Evolutionary conservation across 2,797 vertebrate species (phyloP).

Genomic region (Lacerta bilineata): DNA sequence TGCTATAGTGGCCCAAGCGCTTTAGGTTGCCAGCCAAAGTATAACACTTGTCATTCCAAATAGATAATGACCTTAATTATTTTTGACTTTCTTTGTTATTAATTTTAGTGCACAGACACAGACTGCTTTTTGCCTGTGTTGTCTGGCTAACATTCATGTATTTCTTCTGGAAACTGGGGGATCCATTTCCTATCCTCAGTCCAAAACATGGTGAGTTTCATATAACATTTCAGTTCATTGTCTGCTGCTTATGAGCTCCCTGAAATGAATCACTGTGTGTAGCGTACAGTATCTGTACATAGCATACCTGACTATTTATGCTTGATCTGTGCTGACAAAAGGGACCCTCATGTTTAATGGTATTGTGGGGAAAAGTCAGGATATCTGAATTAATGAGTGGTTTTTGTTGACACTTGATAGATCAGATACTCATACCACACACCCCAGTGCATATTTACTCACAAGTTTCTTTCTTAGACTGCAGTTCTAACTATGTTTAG

Average conservation of each 20-base stretch:
- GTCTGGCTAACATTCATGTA: constrained; percentile 99
- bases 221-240: constrained; percentile 22
- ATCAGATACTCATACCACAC: neutral
- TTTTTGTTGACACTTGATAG: constrained; percentile 17
- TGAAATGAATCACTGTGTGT: neutral
- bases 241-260: constrained; percentile 23
- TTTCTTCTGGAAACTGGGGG: constrained; percentile 99
- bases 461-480: neutral
- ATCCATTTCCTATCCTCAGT: constrained; percentile 97
- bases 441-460: neutral
- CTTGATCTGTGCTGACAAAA: neutral
- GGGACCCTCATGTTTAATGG: neutral
- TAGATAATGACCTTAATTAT: constrained; percentile 18
- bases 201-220: constrained; percentile 93
- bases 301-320: constrained; percentile 18
- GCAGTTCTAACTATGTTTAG: too few relatives aligned
- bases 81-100: constrained; percentile 14
- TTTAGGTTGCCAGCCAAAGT: neutral
- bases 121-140: constrained; percentile 93
- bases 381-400: neutral
- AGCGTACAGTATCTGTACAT: neutral
- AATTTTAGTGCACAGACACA: constrained; percentile 91
- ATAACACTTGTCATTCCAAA: neutral
- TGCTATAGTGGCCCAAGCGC: neutral
- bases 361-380: neutral